Evolutionary conservation across 1,140 invertebrate genomes (phyloP).

Genomic region (Pinna nobilis): DNA sequence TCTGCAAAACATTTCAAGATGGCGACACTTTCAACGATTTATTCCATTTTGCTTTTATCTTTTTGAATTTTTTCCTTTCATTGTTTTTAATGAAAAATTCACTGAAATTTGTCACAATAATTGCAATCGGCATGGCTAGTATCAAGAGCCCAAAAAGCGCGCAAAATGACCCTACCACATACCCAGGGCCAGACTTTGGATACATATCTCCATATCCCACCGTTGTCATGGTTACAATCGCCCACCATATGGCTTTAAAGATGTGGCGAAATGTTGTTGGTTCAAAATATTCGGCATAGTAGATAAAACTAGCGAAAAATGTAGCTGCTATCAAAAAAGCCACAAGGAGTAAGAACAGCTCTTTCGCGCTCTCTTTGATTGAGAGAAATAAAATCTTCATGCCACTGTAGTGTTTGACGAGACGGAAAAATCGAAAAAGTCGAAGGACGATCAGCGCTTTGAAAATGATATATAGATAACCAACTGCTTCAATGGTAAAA

Average conservation of each 20-base stretch:
- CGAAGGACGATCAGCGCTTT: slow-evolving; percentile 56
- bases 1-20: no score
- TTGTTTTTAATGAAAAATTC: slow-evolving; percentile 11
- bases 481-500: no score
- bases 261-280: slow-evolving; percentile 53
- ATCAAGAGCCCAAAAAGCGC: slow-evolving; percentile 98
- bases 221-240: slow-evolving; percentile 47
- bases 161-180: slow-evolving; percentile 83
- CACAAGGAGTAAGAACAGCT: slow-evolving; percentile 98
- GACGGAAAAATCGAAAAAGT: slow-evolving; percentile 56
- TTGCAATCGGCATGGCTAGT: slow-evolving; percentile 96
- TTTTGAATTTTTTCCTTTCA: neutral
- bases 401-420: slow-evolving; percentile 49
- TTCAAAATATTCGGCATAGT: slow-evolving; percentile 51
- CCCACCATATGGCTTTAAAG: slow-evolving; percentile 60
- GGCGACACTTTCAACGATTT: no score
- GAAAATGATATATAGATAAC: slow-evolving; percentile 22
- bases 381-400: slow-evolving; percentile 77
- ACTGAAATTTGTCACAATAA: slow-evolving; percentile 83
- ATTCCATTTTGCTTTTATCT: no score
- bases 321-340: slow-evolving; percentile 81
- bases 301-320: slow-evolving; percentile 51
- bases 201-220: slow-evolving; percentile 42
- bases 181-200: slow-evolving; percentile 64
- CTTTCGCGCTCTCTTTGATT: slow-evolving; percentile 98